Evolutionary conservation across 2,113 vertebrate species (phyloP), one percentile per base, ranked within the genome.

Genomic region (Gasterosteus nipponicus): DNA sequence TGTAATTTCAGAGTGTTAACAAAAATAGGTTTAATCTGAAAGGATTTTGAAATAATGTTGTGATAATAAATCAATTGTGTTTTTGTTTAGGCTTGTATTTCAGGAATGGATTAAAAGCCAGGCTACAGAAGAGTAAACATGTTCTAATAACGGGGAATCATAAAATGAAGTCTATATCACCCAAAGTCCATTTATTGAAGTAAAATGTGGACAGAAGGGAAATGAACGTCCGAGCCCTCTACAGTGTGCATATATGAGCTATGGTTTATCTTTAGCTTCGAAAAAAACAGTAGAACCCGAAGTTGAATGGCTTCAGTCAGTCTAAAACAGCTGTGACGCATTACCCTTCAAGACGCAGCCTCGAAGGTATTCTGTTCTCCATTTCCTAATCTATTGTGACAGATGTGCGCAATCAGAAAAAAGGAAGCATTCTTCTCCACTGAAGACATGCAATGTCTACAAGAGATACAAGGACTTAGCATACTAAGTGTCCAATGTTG

Each of bases 251-350:
- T 41, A 41, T 14, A 18, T 81, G 78, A 83, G 75, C 66, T 74
- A 49, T 75, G 67, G 71, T 76, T 77, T 69, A 72, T 39, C 51
- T 12, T 78, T 33, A 67, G 70, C 47, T 80, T 49, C 38, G 39
- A 75, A 53, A 69, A 58, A 77, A 85, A 84, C 82, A 85, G 84
- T 82, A 73, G 67, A 90, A 63, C 42, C 39, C 31, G 18, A 9
- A 74, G 64, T 41, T 78, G 47, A 87, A 75, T 65, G 61, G 58
- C 58, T 77, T 66, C 67, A 90, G 71, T 80, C 59, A 31, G 69
- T 49, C 66, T 51, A 15, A 63, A 86, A 86, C 93, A 93, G 91
- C 92, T 93, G 93, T 73, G 86, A 81, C 86, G 62, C 87, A 91
- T 93, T 93, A 92, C n/a, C 31, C 77, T 68, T 80, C 69, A 46